Percentiles rank a stretch among this genome's conserved stretches.
These are phyloP conservation scores for Quadriops clusia DNA, from an alignment of 2,888 invertebrate genomes.

Conservation along the genomic window DNA sequence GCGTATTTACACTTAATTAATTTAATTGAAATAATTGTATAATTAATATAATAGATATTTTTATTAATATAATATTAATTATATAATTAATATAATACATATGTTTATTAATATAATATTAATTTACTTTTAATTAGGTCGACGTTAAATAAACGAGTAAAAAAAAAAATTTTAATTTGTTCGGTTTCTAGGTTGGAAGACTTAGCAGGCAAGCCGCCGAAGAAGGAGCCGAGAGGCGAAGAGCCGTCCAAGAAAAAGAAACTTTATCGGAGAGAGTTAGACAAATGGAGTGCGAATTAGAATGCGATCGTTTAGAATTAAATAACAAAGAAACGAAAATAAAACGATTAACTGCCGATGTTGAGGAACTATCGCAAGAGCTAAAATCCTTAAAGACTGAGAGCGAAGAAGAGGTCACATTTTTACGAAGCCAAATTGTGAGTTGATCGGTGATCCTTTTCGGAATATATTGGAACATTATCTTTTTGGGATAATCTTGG, in stretches of 20 bases:
- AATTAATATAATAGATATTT: neutral
- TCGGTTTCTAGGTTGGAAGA: conserved; percentile 50
- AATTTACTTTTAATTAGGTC: neutral
- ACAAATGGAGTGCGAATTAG: conserved; percentile 51
- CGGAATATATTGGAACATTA: no score
- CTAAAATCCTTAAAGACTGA: conserved; percentile 41
- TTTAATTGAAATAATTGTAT: neutral
- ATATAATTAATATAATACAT: neutral
- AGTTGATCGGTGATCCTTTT: conserved; percentile 31
- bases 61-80: neutral
- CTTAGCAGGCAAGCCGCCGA: conserved; percentile 74
- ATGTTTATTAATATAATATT: conserved; percentile 1
- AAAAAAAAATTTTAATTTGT: conserved; percentile 4
- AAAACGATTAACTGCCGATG: conserved; percentile 59
- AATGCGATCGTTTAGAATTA: conserved; percentile 52
- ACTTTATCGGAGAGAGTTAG: conserved; percentile 51
- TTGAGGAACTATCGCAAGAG: conserved; percentile 59
- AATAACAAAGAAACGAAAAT: conserved; percentile 60
- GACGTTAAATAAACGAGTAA: no score
- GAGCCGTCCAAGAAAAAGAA: conserved; percentile 58
- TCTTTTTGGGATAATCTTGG: conserved; percentile 19
- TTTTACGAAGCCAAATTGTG: conserved; percentile 45
- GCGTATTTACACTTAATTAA: neutral
- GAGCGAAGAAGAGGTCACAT: conserved; percentile 42
- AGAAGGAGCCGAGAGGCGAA: conserved; percentile 67